A percentile compares a stretch with the other conserved stretches of the same genome.
Conservation (phyloP, 2,797 vertebrate genomes). For the Paedocypris micromegethes region DNA sequence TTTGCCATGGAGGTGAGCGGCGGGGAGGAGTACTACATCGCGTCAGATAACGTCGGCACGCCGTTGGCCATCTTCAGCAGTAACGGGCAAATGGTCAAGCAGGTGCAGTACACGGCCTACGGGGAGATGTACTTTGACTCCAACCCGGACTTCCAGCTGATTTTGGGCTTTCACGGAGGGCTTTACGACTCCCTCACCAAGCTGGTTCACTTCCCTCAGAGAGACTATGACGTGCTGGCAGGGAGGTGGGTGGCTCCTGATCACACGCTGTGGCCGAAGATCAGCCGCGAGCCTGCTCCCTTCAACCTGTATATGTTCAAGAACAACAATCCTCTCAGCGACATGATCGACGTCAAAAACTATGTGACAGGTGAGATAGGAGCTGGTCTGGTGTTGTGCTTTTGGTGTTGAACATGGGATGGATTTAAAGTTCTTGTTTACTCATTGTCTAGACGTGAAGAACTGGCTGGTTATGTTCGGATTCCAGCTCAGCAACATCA, state of each 20-base stretch:
- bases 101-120: slow-evolving; percentile 68
- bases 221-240: slow-evolving; percentile 82
- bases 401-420: background rate
- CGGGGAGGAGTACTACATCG: slow-evolving; percentile 81
- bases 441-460: slow-evolving; percentile 73
- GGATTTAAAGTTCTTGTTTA: background rate
- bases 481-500: slow-evolving; percentile 87
- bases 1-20: slow-evolving; percentile 88
- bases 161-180: slow-evolving; percentile 84
- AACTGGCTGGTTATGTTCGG: slow-evolving; percentile 91
- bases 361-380: slow-evolving; percentile 76
- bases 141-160: slow-evolving; percentile 81
- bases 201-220: slow-evolving; percentile 81
- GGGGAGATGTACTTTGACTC: slow-evolving; percentile 78
- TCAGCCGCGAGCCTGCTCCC: slow-evolving; percentile 77
- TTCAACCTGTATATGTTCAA: slow-evolving; percentile 88
- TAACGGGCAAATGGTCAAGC: slow-evolving; percentile 84
- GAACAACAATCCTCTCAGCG: slow-evolving; percentile 86
- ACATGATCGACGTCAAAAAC: slow-evolving; percentile 80
- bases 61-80: slow-evolving; percentile 83
- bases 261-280: slow-evolving; percentile 78
- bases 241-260: slow-evolving; percentile 84
- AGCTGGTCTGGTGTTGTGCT: background rate
- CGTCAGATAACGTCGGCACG: slow-evolving; percentile 82
- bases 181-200: slow-evolving; percentile 84